Conservation (phyloP, 2,113 vertebrate genomes). For the Vanacampus margaritifer region DNA sequence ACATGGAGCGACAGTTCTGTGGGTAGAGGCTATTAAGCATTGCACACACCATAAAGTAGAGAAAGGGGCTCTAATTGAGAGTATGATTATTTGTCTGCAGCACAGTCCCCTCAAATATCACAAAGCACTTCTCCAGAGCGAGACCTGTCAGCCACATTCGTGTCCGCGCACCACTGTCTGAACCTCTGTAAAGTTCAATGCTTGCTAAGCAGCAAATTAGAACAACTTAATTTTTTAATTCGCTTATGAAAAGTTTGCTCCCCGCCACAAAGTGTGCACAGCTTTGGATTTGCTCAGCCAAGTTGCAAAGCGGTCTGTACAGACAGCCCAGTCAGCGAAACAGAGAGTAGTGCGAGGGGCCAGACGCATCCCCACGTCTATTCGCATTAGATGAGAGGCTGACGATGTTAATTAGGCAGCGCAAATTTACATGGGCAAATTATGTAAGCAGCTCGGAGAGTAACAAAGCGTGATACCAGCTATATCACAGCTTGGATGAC, state of each 20-base stretch:
- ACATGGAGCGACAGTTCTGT: conserved; percentile 41
- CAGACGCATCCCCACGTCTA: conserved; percentile 65
- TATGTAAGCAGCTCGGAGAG: conserved; percentile 73
- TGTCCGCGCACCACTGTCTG: conserved; percentile 21
- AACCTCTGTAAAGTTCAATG: conserved; percentile 26
- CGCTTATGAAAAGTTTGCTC: conserved; percentile 55
- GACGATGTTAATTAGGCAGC: conserved; percentile 76
- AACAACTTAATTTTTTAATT: conserved; percentile 55
- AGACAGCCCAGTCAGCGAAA: conserved; percentile 51
- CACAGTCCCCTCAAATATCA: conserved; percentile 51
- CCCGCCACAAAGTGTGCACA: conserved; percentile 17
- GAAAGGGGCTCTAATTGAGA: conserved; percentile 54
- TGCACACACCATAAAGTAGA: conserved; percentile 33
- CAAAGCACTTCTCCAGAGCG: conserved; percentile 29
- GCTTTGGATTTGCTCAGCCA: conserved; percentile 49
- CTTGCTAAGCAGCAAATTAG: conserved; percentile 26
- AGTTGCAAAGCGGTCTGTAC: conserved; percentile 24
- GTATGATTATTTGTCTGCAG: conserved; percentile 56
- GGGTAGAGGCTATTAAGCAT: conserved; percentile 32
- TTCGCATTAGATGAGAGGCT: conserved; percentile 71
- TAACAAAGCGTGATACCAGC: conserved; percentile 77
- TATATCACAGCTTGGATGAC: conserved; percentile 75
- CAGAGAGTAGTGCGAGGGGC: conserved; percentile 49
- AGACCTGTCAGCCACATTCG: conserved; percentile 53
- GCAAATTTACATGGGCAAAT: conserved; percentile 76